These are phyloP conservation scores for Pemphredon lugubris DNA, from an alignment of 2,888 invertebrate genomes.

Conservation along the genomic window DNA sequence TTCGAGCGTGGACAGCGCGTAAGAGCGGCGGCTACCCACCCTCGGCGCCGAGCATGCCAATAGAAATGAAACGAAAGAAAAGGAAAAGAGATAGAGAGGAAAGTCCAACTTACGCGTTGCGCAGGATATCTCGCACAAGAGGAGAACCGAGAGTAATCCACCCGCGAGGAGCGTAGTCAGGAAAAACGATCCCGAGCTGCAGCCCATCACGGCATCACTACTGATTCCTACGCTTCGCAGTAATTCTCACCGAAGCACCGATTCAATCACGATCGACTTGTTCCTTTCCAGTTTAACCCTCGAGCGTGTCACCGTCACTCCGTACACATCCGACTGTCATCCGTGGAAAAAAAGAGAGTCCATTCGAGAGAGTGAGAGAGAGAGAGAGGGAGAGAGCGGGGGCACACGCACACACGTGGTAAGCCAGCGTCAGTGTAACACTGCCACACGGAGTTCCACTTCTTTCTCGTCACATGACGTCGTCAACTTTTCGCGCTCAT, in stretches of 20 bases:
- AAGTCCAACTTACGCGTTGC: constrained; percentile 76
- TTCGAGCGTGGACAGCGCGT: too few relatives aligned
- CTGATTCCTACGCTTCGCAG: constrained; percentile 59
- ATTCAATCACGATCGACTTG: constrained; percentile 31
- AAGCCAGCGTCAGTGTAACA: constrained; percentile 53
- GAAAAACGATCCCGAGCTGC: constrained; percentile 73
- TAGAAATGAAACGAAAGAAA: too few relatives aligned
- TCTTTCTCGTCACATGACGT: constrained; percentile 48
- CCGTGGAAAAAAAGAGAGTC: constrained; percentile 54
- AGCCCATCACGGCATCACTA: constrained; percentile 78
- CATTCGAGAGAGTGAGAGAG: constrained; percentile 36
- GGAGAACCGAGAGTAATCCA: constrained; percentile 68
- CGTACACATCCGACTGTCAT: constrained; percentile 56
- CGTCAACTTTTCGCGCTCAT: constrained; percentile 50
- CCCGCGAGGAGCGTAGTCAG: constrained; percentile 72
- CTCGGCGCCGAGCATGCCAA: too few relatives aligned
- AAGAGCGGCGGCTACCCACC: too few relatives aligned
- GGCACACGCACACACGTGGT: too few relatives aligned
- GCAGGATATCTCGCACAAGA: constrained; percentile 67
- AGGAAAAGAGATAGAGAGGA: too few relatives aligned
- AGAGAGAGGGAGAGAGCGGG: too few relatives aligned
- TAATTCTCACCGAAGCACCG: constrained; percentile 54
- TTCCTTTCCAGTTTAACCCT: constrained; percentile 47
- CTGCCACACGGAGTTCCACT: constrained; percentile 34
- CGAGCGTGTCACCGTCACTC: constrained; percentile 55